Percentiles rank a stretch among this genome's conserved stretches.
These are phyloP conservation scores for Myrmophylax atrothorax DNA, from an alignment of 2,113 vertebrate genomes.

Conservation along the genomic window DNA sequence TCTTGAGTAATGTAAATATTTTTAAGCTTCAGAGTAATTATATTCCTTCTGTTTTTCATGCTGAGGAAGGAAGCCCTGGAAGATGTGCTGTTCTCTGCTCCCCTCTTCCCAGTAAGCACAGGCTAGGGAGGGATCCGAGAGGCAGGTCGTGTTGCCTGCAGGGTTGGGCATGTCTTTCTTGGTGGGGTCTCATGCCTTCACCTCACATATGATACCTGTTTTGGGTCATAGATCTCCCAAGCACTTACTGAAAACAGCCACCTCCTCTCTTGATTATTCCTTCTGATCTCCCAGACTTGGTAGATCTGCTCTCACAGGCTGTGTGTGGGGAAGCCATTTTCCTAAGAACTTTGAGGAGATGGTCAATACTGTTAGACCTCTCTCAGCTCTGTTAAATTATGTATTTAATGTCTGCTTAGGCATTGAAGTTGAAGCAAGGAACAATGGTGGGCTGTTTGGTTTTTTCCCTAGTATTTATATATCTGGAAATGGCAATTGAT, in stretches of 20 bases:
- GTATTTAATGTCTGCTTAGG: not conserved
- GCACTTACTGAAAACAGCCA: not conserved
- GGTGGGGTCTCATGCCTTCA: not conserved
- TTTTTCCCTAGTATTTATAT: not conserved
- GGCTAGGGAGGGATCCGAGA: not conserved
- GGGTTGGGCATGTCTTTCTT: not conserved
- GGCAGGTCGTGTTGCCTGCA: not conserved
- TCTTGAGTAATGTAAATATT: constrained; percentile 48
- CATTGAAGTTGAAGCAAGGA: not conserved
- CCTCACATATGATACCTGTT: not conserved
- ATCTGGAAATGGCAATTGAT: not conserved
- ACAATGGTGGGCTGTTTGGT: not conserved
- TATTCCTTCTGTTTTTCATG: not conserved
- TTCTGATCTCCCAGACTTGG: not conserved
- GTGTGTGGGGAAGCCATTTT: not conserved
- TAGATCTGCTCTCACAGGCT: not conserved
- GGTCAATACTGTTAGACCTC: not conserved
- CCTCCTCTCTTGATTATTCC: not conserved
- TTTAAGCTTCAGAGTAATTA: not conserved
- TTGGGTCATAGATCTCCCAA: not conserved
- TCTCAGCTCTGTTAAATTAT: not conserved
- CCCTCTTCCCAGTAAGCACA: not conserved
- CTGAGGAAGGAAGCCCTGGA: not conserved
- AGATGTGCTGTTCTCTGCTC: not conserved
- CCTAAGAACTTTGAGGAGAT: not conserved